Conservation (phyloP, 2,888 invertebrate species). For the Diarsia dahlii region DNA sequence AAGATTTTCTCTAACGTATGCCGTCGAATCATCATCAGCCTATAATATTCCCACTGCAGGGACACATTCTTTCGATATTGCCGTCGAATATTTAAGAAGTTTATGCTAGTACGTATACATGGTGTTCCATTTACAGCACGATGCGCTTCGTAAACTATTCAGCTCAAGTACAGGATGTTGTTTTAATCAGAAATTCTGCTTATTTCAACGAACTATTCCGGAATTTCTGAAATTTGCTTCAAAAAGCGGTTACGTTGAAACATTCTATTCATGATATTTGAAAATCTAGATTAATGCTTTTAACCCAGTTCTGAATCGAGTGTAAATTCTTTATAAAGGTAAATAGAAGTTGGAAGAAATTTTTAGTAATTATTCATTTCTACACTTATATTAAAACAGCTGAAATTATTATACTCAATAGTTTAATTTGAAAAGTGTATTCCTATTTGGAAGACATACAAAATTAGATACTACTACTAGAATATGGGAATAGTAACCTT, state of each 20-base stretch:
- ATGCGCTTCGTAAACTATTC: constrained; percentile 58
- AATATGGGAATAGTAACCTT: background rate
- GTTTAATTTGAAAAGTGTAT: background rate
- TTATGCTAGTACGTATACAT: constrained; percentile 16
- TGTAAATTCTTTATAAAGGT: background rate
- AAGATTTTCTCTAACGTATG: background rate
- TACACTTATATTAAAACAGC: background rate
- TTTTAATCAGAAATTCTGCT: constrained; percentile 54
- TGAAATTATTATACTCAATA: background rate
- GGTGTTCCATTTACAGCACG: constrained; percentile 56
- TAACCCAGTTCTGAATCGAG: background rate
- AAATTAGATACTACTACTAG: background rate
- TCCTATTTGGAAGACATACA: background rate
- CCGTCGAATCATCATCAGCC: too few relatives aligned
- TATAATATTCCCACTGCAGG: too few relatives aligned
- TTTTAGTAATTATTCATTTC: background rate
- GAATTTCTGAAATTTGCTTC: constrained; percentile 41
- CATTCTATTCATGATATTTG: background rate
- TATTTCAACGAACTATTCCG: constrained; percentile 55
- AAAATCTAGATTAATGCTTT: constrained; percentile 15
- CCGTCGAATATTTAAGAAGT: constrained; percentile 22
- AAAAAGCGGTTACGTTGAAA: constrained; percentile 28
- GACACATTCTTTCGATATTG: too few relatives aligned
- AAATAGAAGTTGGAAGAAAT: background rate
- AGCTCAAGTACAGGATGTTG: constrained; percentile 42